Conservation (phyloP, 2,888 invertebrate species). For the Oasisia sp. region DNA sequence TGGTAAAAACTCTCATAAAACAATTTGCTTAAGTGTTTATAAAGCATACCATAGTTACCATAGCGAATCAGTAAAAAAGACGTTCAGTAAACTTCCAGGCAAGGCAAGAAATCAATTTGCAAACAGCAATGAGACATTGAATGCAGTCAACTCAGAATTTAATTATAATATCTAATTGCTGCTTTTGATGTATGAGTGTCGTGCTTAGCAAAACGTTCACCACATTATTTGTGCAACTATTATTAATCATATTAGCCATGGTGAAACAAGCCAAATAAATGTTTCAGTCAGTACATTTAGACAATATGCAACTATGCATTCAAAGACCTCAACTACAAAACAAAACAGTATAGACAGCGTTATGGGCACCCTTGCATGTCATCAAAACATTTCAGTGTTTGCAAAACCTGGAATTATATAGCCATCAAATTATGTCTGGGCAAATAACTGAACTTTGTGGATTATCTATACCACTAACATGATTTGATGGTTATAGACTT, state of each 20-base stretch:
- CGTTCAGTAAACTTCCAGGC: not conserved
- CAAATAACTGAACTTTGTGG: too few species aligned
- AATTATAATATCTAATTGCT: not conserved
- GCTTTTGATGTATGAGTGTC: not conserved
- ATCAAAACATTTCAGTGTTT: too few species aligned
- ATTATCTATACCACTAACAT: too few species aligned
- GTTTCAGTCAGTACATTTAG: too few species aligned
- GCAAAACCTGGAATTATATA: not conserved
- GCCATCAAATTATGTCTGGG: not conserved
- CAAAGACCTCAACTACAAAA: too few species aligned
- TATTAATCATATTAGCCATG: too few species aligned
- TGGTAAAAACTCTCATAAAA: not conserved
- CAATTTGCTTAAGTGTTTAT: not conserved
- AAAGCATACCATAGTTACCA: not conserved
- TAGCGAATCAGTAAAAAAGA: not conserved
- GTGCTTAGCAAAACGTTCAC: not conserved
- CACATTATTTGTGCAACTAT: not conserved
- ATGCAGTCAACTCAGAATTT: not conserved
- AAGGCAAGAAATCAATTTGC: conserved; percentile 8
- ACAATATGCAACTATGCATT: too few species aligned
- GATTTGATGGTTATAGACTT: too few species aligned
- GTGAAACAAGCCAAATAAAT: too few species aligned
- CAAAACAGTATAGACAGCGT: too few species aligned
- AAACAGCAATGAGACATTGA: not conserved
- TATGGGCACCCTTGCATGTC: too few species aligned